Base-by-base conservation (phyloP, 2,113 vertebrate genomes). In the Spheniscus mendiculus region DNA sequence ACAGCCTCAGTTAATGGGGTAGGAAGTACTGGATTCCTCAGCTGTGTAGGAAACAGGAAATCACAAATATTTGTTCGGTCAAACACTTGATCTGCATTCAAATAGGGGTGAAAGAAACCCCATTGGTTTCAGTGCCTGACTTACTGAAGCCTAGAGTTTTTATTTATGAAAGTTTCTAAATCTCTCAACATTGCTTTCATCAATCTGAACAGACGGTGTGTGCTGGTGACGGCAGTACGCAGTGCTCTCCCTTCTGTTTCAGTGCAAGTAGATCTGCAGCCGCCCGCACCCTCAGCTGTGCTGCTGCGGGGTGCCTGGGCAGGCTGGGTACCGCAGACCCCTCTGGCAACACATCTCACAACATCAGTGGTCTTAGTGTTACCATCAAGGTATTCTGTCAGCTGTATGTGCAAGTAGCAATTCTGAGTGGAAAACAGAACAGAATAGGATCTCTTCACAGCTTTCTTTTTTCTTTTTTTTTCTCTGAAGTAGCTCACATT, bases 51-150 rank as follows among this genome's bases (percentile, higher is more conserved):
- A 78, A 81, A 82, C 56, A 5, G 23, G 34, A 92, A 90, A 74
- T 92, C 59, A 63, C 72, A 70, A 67, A 81, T 74, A 84, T 71
- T 82, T 94, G 73, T 84, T 52, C 30, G 56, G 88, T 89, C 77
- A 71, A 84, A 78, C 1, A 6, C n/a, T 93, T 74, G 55, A 87
- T 96, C 93, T 97, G 56, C 69, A 81, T 95, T 74, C 55, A 95
- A 87, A 93, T 40, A 86, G 47, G 23, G 59, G 59, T 90, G 76
- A 90, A 73, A 38, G 36, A 83, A 93, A 47, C 10, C 49, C 63
- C 36, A 42, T 40, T 27, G 27, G 4, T 83, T 63, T 90, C 47
- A 44, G 49, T 56, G 12, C 15, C 56, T 83, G 69, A 40, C 50
- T 81, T 82, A 55, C 1, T 34, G 83, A 59, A 59, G 45, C 55